Percentiles rank a stretch among this genome's conserved stretches.
Conservation (phyloP, 2,113 vertebrate genomes). For the Eptesicus fuscus region DNA sequence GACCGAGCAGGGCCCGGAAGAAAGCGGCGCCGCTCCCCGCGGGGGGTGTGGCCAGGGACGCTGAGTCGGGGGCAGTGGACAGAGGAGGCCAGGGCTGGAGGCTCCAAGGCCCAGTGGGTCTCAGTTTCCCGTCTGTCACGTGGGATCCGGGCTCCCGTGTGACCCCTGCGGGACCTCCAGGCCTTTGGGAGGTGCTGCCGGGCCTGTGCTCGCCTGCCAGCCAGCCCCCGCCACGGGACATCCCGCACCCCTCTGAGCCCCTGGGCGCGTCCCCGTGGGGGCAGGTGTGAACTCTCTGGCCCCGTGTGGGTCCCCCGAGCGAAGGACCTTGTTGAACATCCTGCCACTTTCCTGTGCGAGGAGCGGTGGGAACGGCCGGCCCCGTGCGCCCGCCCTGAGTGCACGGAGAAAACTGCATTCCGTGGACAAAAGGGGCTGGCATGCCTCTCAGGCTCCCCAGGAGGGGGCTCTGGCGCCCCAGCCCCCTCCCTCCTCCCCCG, state of each 20-base stretch:
- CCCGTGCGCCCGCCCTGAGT: background rate
- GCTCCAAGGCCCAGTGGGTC: background rate
- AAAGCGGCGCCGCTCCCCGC: background rate
- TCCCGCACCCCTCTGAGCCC: background rate
- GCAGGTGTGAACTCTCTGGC: fast-evolving
- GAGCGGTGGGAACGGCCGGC: background rate
- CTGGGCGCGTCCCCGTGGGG: fast-evolving
- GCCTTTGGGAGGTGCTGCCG: background rate
- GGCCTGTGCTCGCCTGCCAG: no score
- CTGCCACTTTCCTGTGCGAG: background rate
- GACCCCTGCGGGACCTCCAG: fast-evolving
- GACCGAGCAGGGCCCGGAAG: background rate
- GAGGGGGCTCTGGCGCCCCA: background rate
- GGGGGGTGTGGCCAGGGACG: background rate
- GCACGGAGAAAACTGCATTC: constrained; percentile 61
- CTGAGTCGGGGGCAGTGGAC: background rate
- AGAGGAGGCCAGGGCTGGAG: background rate
- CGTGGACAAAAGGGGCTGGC: constrained; percentile 71
- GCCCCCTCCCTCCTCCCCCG: no score
- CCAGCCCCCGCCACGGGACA: no score
- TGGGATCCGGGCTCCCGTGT: background rate
- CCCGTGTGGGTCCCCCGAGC: background rate
- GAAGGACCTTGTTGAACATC: background rate
- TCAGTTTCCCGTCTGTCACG: fast-evolving
- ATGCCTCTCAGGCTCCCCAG: constrained; percentile 42